These are phyloP conservation scores for Galleria mellonella DNA, from an alignment of 1,140 invertebrate genomes.

Conservation along the genomic window DNA sequence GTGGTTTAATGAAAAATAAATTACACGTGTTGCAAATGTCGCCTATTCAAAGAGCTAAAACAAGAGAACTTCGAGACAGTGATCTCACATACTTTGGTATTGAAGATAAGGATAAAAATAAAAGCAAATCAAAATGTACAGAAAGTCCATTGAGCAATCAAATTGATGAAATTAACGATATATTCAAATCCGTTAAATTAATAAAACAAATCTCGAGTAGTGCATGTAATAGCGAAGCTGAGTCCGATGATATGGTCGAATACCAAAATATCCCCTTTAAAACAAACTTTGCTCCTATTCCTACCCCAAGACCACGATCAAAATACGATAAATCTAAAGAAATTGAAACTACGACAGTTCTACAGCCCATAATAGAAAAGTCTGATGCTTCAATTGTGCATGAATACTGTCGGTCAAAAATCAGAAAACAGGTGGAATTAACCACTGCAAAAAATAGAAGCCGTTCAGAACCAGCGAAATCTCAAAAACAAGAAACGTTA, in stretches of 20 bases:
- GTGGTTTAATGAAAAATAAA: slow-evolving; percentile 16
- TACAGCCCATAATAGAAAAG: slow-evolving; percentile 48
- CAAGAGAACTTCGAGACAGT: slow-evolving; percentile 49
- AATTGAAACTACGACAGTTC: slow-evolving; percentile 16
- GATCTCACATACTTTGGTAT: slow-evolving; percentile 63
- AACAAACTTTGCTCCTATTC: slow-evolving; percentile 32
- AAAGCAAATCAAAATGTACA: slow-evolving; percentile 11
- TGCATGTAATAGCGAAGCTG: slow-evolving; percentile 55
- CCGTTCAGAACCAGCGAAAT: slow-evolving; percentile 40
- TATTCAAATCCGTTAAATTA: slow-evolving; percentile 49
- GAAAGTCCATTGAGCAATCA: slow-evolving; percentile 7
- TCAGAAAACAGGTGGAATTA: slow-evolving; percentile 22
- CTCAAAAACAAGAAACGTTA: background rate
- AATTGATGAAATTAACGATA: slow-evolving; percentile 15
- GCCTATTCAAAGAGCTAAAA: slow-evolving; percentile 31
- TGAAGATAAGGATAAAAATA: slow-evolving; percentile 13
- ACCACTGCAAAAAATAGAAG: slow-evolving; percentile 21
- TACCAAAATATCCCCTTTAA: slow-evolving; percentile 56
- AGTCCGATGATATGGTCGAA: slow-evolving; percentile 52
- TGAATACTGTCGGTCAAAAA: slow-evolving; percentile 20
- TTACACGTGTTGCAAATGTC: slow-evolving; percentile 22
- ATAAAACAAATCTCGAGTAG: slow-evolving; percentile 55
- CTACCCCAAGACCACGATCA: slow-evolving; percentile 41
- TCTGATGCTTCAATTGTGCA: slow-evolving; percentile 13
- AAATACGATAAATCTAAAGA: slow-evolving; percentile 35